Conservation (phyloP, 2,113 vertebrate genomes). For the Rissa tridactyla region DNA sequence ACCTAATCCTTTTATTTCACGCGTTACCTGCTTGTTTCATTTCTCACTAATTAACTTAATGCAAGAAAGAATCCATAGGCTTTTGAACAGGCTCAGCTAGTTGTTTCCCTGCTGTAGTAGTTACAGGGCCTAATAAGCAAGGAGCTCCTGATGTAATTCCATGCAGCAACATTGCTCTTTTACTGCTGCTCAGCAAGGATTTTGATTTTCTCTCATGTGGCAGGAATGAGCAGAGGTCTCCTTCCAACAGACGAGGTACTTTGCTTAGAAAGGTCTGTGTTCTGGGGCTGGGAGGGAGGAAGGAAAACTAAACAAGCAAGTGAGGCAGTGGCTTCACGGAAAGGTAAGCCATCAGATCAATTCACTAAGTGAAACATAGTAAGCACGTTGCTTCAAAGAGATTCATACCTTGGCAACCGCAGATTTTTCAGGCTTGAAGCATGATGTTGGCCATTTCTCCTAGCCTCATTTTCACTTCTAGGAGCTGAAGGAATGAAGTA, state of each 20-base stretch:
- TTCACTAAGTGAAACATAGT: not conserved
- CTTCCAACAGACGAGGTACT: not conserved
- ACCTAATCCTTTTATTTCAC: slow-evolving; percentile 9
- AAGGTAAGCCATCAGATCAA: not conserved
- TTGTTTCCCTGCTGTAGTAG: not conserved
- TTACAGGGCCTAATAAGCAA: not conserved
- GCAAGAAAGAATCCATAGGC: slow-evolving; percentile 4
- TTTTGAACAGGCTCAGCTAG: not conserved
- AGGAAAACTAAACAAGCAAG: not conserved
- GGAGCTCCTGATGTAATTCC: not conserved
- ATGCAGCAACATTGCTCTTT: not conserved
- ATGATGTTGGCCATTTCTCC: not conserved
- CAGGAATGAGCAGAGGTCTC: not conserved
- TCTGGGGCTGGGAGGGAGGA: not conserved
- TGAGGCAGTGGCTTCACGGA: not conserved
- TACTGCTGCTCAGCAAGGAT: not conserved
- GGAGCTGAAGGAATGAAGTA: not conserved
- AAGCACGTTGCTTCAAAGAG: not conserved
- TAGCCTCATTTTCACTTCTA: not conserved
- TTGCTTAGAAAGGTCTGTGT: not conserved
- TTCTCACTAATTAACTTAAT: slow-evolving; percentile 47
- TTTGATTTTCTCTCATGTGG: slow-evolving; percentile 24
- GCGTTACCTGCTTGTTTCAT: not conserved
- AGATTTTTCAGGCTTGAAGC: not conserved
- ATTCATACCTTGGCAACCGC: not conserved